Evolutionary conservation across 2,797 vertebrate genomes (phyloP).

Genomic region (Esox masquinongy): DNA sequence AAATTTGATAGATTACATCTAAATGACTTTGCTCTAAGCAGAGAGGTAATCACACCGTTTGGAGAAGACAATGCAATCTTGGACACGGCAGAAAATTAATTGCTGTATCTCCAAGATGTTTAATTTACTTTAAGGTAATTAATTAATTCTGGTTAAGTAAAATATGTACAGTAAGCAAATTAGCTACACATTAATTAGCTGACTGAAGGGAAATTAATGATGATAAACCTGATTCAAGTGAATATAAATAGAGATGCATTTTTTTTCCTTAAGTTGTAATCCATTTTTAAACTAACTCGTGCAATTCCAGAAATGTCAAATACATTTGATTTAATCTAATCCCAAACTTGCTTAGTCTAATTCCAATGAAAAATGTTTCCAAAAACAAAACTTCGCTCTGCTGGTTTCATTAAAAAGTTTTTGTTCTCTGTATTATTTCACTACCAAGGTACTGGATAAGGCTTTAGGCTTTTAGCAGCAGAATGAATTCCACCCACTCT

Average conservation of each 20-base stretch:
- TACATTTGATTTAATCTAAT: background rate
- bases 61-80: conserved; percentile 47
- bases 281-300: background rate
- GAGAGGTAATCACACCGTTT: conserved; percentile 50
- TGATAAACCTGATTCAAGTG: background rate
- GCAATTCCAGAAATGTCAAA: background rate
- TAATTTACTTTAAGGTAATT: conserved; percentile 47
- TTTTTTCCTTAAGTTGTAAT: background rate
- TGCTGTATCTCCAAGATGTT: conserved; percentile 41
- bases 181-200: conserved; percentile 28
- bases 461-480: conserved; percentile 11
- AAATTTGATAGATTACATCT: conserved; percentile 54
- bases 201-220: background rate
- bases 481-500: conserved; percentile 29
- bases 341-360: background rate
- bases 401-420: conserved; percentile 24
- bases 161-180: conserved; percentile 51
- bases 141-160: conserved; percentile 37
- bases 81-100: conserved; percentile 44
- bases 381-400: background rate
- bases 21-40: conserved; percentile 38
- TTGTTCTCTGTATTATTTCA: conserved; percentile 32
- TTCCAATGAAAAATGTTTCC: background rate
- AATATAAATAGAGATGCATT: background rate
- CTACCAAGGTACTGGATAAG: background rate